Conservation (phyloP, 2,797 vertebrate species). For the Neopelma chrysocephalum region DNA sequence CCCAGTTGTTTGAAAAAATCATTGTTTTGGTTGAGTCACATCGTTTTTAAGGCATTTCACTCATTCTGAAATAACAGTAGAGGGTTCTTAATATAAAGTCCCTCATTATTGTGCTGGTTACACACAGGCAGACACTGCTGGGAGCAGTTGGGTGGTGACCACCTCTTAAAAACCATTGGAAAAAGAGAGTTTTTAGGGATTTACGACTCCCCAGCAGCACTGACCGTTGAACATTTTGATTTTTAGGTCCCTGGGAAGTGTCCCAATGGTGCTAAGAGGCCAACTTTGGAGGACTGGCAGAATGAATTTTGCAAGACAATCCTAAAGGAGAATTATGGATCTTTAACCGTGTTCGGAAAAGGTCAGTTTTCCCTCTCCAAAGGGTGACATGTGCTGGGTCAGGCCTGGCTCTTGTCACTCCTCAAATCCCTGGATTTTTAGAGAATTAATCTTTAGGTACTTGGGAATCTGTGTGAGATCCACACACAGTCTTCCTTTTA, state of each 20-base stretch:
- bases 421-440: background rate
- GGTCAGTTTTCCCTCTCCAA: background rate
- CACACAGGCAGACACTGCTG: background rate
- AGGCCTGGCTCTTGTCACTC: background rate
- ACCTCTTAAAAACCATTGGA: background rate
- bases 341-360: fast-evolving
- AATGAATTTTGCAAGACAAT: background rate
- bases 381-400: background rate
- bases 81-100: background rate
- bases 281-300: background rate
- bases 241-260: background rate
- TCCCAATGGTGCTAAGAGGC: background rate
- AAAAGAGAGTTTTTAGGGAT: background rate
- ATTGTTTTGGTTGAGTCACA: background rate
- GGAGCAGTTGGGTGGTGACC: background rate
- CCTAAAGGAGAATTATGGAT: background rate
- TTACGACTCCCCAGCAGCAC: fast-evolving
- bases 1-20: background rate
- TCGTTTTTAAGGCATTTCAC: background rate
- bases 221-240: background rate
- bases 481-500: background rate
- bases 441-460: background rate
- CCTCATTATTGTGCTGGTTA: background rate
- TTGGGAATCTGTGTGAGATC: background rate
- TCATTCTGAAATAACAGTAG: background rate